Base-by-base conservation (phyloP, 2,888 invertebrate species). In the Synanthedon andrenaeformis region DNA sequence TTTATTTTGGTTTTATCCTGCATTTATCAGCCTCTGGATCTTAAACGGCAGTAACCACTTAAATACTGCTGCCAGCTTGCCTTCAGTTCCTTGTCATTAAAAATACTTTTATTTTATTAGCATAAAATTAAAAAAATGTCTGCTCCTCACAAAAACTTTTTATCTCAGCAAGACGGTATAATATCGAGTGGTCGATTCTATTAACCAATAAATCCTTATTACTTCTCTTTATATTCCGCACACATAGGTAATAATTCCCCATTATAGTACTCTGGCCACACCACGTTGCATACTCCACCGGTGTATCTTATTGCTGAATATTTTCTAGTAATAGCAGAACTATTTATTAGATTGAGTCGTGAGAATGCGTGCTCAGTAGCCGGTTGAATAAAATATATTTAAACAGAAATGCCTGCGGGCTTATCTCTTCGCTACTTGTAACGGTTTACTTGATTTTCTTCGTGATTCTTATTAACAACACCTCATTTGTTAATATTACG, bases 301-400 rank as follows among this genome's bases (percentile, higher is more conserved):
- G 79, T 72, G 70, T 81, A 81, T 79, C 79, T 79, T 81, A 80
- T 80, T 82, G 77, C 78, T 74, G 74, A 74, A 79, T 79, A 81
- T 79, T 70, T 76, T 51, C 51, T 28, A 51, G 51, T 51, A 51
- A 51, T 51, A 51, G n/a, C 51, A 41, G 70, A 65, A 65, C 77
- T 82, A 85, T 85, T 85, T 85, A 83, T 85, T 83, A 74, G 83
- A 86, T 86, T 84, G 83, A 85, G 81, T 81, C 87, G 86, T 85
- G 86, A 79, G 83, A 79, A 70, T 74, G 59, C 67, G 66, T 62
- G 70, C 69, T 69, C 82, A 70, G 82, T 77, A 81, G 80, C 79
- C 61, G 60, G 59, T 61, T 66, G 69, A 72, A 74, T 76, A 76
- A 79, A 80, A 79, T 82, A 81, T 82, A 79, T n/a, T n/a, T 81